phyloP scores from a whole-genome alignment of 2,888 invertebrate genomes.

The Anagyrus pseudococci region DNA sequence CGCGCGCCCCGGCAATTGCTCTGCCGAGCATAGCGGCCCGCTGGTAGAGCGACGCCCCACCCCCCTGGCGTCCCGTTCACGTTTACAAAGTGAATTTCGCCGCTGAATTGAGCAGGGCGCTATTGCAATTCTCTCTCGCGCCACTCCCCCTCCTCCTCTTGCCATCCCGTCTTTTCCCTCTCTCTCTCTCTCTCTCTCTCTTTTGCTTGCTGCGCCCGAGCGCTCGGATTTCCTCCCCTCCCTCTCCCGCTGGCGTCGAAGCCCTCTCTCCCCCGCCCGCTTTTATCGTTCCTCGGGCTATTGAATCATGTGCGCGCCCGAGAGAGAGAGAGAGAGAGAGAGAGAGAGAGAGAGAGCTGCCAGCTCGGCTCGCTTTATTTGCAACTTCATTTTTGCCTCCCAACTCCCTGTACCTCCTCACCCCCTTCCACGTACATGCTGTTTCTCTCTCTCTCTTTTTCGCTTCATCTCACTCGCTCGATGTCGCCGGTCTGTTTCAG shows the following conservation, averaged over 20 bases:
- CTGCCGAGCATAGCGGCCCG: constrained; percentile 15
- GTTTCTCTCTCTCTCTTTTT: background rate
- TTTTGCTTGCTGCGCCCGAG: constrained; percentile 24
- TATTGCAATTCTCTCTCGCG: constrained; percentile 37
- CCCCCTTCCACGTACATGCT: background rate
- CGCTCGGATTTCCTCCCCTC: constrained; percentile 25
- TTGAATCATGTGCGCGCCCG: constrained; percentile 26
- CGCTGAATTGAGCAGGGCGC: constrained; percentile 34
- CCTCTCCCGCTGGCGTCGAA: no score
- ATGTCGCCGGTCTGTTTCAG: no score
- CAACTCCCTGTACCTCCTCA: background rate
- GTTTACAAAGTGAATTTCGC: constrained; percentile 40
- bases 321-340: no score
- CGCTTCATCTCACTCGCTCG: no score
- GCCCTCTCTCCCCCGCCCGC: constrained; percentile 35
- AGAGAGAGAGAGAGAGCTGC: background rate
- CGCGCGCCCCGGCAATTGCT: constrained; percentile 49
- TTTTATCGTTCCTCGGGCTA: constrained; percentile 30
- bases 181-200: background rate
- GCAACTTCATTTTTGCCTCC: constrained; percentile 9
- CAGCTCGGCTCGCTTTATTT: constrained; percentile 13
- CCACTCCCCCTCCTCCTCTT: no score
- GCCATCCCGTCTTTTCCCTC: constrained; percentile 8
- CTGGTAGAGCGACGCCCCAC: background rate
- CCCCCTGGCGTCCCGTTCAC: constrained; percentile 2